Evolutionary conservation across 35 echinoderm and acorn worm species (phyloP).

Genomic region (Acanthaster planci): DNA sequence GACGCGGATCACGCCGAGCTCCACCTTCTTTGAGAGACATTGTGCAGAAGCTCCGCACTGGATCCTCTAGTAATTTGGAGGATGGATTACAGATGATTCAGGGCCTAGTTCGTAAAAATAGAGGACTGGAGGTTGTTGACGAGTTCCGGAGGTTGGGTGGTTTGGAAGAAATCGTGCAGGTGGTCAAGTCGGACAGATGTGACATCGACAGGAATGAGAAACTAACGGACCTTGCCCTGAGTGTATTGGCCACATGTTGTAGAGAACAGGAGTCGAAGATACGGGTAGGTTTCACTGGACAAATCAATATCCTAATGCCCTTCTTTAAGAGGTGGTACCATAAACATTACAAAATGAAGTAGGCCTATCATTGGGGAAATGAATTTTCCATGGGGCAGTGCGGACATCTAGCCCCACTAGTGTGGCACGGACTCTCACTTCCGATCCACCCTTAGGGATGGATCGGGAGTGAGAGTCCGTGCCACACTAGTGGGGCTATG

Average conservation of each 20-base stretch:
- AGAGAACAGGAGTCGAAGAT: conserved; percentile 5
- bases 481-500: no score
- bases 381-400: no score
- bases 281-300: background rate
- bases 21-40: background rate
- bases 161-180: background rate
- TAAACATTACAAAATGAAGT: no score
- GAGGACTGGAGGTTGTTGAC: background rate
- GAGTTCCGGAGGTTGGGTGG: background rate
- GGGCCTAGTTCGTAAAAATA: background rate
- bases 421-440: no score
- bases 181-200: background rate
- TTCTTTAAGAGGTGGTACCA: background rate
- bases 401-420: no score
- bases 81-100: background rate
- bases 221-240: background rate
- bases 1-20: background rate
- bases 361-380: no score
- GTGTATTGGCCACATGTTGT: conserved; percentile 2
- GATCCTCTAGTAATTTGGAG: background rate
- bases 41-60: background rate
- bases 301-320: background rate
- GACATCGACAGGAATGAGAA: background rate
- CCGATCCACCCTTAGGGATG: no score
- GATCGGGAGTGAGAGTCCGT: no score